These are phyloP conservation scores for Agrochola circellaris DNA, from an alignment of 2,888 invertebrate genomes.

Conservation along the genomic window DNA sequence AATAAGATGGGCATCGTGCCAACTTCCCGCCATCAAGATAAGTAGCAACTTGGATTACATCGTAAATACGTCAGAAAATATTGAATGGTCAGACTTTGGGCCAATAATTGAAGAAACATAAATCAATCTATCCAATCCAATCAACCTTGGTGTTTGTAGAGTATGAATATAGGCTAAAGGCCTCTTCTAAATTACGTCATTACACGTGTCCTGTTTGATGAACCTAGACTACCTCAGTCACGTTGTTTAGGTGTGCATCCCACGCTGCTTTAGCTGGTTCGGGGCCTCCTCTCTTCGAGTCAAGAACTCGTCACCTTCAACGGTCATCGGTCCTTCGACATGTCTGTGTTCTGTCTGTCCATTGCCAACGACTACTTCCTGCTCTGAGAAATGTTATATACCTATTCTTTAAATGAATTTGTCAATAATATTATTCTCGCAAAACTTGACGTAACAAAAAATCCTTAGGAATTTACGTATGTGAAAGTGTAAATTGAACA, in stretches of 20 bases:
- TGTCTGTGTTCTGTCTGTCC: too few species aligned
- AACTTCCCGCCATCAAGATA: slow-evolving; percentile 65
- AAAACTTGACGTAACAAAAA: slow-evolving; percentile 28
- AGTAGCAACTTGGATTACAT: slow-evolving; percentile 60
- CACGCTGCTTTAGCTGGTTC: slow-evolving; percentile 10
- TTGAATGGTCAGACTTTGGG: slow-evolving; percentile 46
- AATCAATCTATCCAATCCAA: slow-evolving; percentile 54
- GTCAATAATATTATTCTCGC: slow-evolving; percentile 9
- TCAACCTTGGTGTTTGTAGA: slow-evolving; percentile 43
- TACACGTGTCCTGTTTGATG: slow-evolving; percentile 15
- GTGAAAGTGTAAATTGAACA: slow-evolving; percentile 44
- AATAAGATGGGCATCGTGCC: slow-evolving; percentile 69
- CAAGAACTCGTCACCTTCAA: slow-evolving; percentile 11
- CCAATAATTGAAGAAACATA: slow-evolving; percentile 52
- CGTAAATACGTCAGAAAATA: slow-evolving; percentile 52
- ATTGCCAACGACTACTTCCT: slow-evolving; percentile 20
- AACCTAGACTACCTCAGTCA: slow-evolving; percentile 1
- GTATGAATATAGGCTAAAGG: slow-evolving; percentile 36
- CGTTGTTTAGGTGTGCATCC: slow-evolving; percentile 7
- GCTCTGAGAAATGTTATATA: slow-evolving; percentile 25
- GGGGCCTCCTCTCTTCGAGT: slow-evolving; percentile 6
- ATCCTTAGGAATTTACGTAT: slow-evolving; percentile 35
- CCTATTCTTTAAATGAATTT: slow-evolving; percentile 1
- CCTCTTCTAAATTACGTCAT: slow-evolving; percentile 40
- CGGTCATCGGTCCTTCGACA: slow-evolving; percentile 12